Evolutionary conservation across 2,888 invertebrate genomes (phyloP), one percentile per base, ranked within the genome.

Genomic region (Apoda limacodes): DNA sequence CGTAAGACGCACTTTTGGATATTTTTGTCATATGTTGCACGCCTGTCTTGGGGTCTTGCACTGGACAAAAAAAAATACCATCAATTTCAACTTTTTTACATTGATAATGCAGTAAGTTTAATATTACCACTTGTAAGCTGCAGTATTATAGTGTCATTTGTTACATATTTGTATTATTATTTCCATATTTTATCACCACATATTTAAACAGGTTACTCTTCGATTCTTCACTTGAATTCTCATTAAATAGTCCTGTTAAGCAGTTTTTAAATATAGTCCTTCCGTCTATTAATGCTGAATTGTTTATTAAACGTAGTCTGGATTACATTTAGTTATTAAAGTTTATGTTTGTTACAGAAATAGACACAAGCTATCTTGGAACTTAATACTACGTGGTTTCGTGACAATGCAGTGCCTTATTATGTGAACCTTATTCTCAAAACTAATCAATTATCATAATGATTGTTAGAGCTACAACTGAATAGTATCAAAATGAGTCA

Each of bases 401-500:
- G 56, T 62, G 54, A 72, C 57, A 60, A 76, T 75, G 76, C 53
- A 64, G 62, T 64, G 68, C 62, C 66, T 66, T 61, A 63, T 43
- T 17, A 43, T 59, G 53, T 57, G 55, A 58, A 57, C 51, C 45
- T 51, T 52, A 55, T 51, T 60, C 52, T 48, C 66, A 55, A 60
- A 52, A 43, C 50, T 49, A 39, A 51, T 42, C 45, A 48, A 42
- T 49, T 45, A 41, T 49, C 60, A 72, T 64, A 52, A 76, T 75
- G 72, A 60, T 69, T 50, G 57, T 62, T 46, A 65, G 62, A 68
- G 56, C 57, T 56, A 62, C 58, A 54, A 55, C 46, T 52, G 56
- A 63, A 70, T 67, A 69, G 52, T 53, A 54, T 45, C 62, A 76
- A 54, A 62, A 89, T 89, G 89, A 88, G 88, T 88, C 89, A 89